Evolutionary conservation across 2,888 invertebrate species (phyloP).

Genomic region (Nesidiocoris tenuis): DNA sequence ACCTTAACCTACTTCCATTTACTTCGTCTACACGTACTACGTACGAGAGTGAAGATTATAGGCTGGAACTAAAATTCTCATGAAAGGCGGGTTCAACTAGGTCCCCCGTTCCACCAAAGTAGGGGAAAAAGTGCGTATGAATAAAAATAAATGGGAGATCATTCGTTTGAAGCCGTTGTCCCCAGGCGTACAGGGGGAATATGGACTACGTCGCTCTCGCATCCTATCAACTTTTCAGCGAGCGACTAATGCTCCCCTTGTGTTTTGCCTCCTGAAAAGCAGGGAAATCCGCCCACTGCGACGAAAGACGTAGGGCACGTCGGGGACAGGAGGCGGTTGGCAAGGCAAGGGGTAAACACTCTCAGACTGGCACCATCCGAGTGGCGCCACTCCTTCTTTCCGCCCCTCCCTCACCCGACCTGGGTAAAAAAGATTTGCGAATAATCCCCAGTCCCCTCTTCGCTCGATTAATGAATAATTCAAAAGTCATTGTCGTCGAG

Average conservation of each 20-base stretch:
- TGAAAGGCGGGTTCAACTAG: no score
- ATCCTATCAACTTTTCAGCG: background rate
- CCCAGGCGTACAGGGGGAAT: background rate
- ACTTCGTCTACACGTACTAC: no score
- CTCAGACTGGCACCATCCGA: background rate
- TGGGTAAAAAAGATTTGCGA: background rate
- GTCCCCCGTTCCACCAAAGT: no score
- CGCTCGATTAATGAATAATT: background rate
- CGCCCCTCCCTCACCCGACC: background rate
- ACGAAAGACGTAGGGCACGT: background rate
- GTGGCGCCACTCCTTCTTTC: background rate
- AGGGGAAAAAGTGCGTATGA: no score
- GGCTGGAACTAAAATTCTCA: no score
- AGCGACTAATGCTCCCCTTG: background rate
- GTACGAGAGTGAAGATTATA: no score
- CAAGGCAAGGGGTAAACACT: background rate
- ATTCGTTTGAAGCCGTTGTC: no score
- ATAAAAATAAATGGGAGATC: no score
- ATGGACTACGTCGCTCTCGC: background rate
- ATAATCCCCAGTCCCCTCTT: background rate
- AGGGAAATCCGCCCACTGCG: background rate
- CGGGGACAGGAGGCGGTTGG: background rate
- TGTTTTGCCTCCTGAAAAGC: background rate
- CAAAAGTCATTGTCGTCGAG: background rate
- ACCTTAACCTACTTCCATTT: no score